Percentiles rank a stretch among this genome's conserved stretches.
phyloP scores from a whole-genome alignment of 2,888 invertebrate species.

The Leptopterna dolabrata region DNA sequence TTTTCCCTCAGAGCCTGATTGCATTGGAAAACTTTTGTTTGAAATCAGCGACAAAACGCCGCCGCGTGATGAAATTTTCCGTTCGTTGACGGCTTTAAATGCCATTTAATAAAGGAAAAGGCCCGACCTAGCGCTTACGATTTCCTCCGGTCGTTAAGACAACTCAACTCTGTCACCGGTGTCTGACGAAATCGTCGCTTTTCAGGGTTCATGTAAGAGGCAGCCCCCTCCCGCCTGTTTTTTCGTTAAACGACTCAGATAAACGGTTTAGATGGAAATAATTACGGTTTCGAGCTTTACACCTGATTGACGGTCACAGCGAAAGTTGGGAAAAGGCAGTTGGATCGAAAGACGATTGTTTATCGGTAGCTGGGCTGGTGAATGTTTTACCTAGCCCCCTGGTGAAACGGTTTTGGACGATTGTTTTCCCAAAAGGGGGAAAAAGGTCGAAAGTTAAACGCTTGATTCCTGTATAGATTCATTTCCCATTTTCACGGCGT shows the following conservation, averaged over 20 bases:
- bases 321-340: slow-evolving; percentile 11
- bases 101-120: slow-evolving; percentile 35
- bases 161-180: slow-evolving; percentile 10
- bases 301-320: slow-evolving; percentile 25
- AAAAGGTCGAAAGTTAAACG: slow-evolving; percentile 46
- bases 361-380: background rate
- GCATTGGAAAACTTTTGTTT: slow-evolving; percentile 30
- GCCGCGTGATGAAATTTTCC: slow-evolving; percentile 38
- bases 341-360: background rate
- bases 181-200: slow-evolving; percentile 9
- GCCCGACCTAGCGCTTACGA: background rate
- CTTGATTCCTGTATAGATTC: slow-evolving; percentile 23
- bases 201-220: slow-evolving; percentile 27
- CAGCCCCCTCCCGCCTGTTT: background rate
- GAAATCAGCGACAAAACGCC: slow-evolving; percentile 37
- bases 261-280: slow-evolving; percentile 52
- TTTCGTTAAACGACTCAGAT: slow-evolving; percentile 39
- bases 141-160: slow-evolving; percentile 15
- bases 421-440: background rate
- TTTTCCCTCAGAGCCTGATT: background rate
- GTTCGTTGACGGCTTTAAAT: slow-evolving; percentile 32
- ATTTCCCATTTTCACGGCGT: slow-evolving; percentile 18
- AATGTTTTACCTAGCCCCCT: slow-evolving; percentile 11
- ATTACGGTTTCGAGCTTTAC: slow-evolving; percentile 32
- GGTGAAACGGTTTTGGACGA: slow-evolving; percentile 12